Conservation (phyloP, 2,888 invertebrate species). For the Elmis aenea region DNA sequence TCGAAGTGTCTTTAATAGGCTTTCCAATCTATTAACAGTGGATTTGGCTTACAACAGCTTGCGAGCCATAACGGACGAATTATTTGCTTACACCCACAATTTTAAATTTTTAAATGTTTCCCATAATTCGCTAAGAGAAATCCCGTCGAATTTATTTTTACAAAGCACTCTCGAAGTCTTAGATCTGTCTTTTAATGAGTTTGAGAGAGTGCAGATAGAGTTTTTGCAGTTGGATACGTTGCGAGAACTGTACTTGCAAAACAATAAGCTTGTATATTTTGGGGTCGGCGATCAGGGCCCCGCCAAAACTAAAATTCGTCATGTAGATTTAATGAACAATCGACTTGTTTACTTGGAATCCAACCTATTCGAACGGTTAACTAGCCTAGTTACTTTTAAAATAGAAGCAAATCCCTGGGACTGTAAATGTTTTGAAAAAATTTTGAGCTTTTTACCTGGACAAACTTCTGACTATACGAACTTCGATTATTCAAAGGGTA, state of each 20-base stretch:
- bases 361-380: constrained; percentile 22
- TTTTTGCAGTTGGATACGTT: constrained; percentile 23
- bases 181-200: constrained; percentile 27
- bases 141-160: constrained; percentile 24
- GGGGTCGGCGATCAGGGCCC: constrained; percentile 20
- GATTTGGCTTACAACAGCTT: constrained; percentile 24
- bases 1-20: no score
- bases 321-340: constrained; percentile 25
- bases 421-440: constrained; percentile 23
- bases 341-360: constrained; percentile 24
- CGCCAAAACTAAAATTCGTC: constrained; percentile 14
- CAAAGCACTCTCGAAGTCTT: constrained; percentile 19
- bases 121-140: constrained; percentile 18
- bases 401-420: constrained; percentile 30
- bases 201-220: constrained; percentile 17
- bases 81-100: constrained; percentile 17
- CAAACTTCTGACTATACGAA: constrained; percentile 15
- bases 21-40: no score
- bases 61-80: constrained; percentile 11
- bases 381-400: constrained; percentile 25
- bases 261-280: constrained; percentile 24
- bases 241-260: constrained; percentile 18
- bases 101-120: constrained; percentile 25
- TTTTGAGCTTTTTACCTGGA: constrained; percentile 18
- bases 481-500: constrained; percentile 21